Conservation (phyloP, 2,888 invertebrate genomes). For the Euphydryas editha region DNA sequence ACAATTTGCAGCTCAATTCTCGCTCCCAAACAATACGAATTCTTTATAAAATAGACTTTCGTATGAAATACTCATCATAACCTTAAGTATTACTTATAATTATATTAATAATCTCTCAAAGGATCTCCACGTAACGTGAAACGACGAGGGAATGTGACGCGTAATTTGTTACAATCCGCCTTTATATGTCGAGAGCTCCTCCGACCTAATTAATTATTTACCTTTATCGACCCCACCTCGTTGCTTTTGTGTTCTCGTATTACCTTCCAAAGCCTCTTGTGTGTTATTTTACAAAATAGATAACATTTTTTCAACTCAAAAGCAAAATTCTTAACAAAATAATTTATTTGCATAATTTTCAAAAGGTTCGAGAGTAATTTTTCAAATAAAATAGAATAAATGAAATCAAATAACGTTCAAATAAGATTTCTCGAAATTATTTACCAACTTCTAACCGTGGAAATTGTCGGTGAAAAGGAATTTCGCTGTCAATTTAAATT, state of each 20-base stretch:
- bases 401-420: not conserved
- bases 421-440: not conserved
- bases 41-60: too few relatives aligned
- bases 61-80: not conserved
- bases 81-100: not conserved
- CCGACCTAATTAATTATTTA: conserved; percentile 19
- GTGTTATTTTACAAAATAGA: not conserved
- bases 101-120: not conserved
- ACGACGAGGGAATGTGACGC: not conserved
- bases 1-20: too few relatives aligned
- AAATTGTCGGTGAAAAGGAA: not conserved
- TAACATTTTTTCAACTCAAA: not conserved
- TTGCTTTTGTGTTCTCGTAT: not conserved
- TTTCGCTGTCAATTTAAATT: not conserved
- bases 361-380: not conserved
- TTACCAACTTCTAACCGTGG: not conserved
- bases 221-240: conserved; percentile 7
- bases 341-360: not conserved
- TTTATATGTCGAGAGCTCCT: not conserved
- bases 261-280: not conserved
- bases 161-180: conserved; percentile 4
- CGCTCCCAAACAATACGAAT: too few relatives aligned
- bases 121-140: not conserved
- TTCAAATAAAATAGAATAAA: not conserved
- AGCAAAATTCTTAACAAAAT: not conserved